phyloP scores from a whole-genome alignment of 1,140 invertebrate genomes.

The Conopomorpha cramerella region DNA sequence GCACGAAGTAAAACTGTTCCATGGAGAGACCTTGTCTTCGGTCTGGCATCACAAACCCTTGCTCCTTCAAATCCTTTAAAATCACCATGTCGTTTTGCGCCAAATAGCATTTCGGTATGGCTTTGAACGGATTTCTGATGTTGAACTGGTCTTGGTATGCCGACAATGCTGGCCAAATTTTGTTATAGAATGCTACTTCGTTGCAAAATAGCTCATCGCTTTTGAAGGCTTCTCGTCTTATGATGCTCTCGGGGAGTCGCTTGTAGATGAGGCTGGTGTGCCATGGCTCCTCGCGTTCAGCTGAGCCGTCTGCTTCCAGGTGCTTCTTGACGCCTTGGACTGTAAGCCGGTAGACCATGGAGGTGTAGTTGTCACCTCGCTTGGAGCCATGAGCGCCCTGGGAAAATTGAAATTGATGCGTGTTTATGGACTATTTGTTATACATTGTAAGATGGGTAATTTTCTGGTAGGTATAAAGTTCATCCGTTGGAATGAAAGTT shows the following conservation, averaged over 20 bases:
- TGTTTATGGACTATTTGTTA: not conserved
- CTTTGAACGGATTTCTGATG: conserved; percentile 56
- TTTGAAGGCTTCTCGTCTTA: conserved; percentile 68
- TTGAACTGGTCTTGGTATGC: conserved; percentile 60
- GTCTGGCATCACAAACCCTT: conserved; percentile 71
- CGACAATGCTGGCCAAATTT: conserved; percentile 67
- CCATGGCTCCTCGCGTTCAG: conserved; percentile 53
- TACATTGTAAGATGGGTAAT: not conserved
- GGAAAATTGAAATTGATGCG: conserved; percentile 9
- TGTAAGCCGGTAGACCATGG: conserved; percentile 69
- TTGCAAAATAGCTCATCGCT: conserved; percentile 73
- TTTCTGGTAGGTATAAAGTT: not conserved
- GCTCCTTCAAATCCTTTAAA: conserved; percentile 63
- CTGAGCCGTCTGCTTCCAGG: conserved; percentile 30
- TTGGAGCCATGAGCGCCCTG: conserved; percentile 70
- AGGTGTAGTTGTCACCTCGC: conserved; percentile 74
- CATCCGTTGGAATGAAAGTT: no score
- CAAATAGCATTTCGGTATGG: conserved; percentile 68
- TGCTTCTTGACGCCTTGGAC: conserved; percentile 60
- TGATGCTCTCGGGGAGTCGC: conserved; percentile 66
- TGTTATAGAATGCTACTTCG: conserved; percentile 72
- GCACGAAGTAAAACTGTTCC: conserved; percentile 63
- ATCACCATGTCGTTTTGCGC: conserved; percentile 67
- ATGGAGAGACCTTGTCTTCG: conserved; percentile 65
- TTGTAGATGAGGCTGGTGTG: conserved; percentile 71